Evolutionary conservation across 2,888 invertebrate genomes (phyloP).

Genomic region (Celastrina argiolus): DNA sequence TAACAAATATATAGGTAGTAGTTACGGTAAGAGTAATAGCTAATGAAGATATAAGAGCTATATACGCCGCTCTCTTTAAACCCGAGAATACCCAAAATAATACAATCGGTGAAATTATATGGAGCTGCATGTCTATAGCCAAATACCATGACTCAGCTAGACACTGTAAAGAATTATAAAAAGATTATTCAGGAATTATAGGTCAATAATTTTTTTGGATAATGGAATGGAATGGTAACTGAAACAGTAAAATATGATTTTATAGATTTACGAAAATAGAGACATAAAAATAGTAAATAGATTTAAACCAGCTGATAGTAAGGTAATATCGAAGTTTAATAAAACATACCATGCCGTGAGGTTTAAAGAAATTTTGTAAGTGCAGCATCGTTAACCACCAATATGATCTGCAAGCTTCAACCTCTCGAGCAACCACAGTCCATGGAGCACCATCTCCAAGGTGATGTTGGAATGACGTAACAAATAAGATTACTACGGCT

Average conservation of each 20-base stretch:
- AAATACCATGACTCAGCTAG: conserved; percentile 37
- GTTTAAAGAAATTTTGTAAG: conserved; percentile 51
- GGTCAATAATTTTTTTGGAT: no score
- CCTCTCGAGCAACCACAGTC: conserved; percentile 34
- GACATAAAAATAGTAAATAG: no score
- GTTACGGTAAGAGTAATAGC: conserved; percentile 35
- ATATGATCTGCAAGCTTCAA: conserved; percentile 45
- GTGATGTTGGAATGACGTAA: conserved; percentile 46
- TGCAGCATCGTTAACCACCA: conserved; percentile 62
- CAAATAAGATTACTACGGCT: conserved; percentile 47
- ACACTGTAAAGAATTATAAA: conserved; percentile 35
- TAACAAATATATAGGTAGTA: conserved; percentile 32
- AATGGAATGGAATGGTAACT: no score
- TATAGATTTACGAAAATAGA: no score
- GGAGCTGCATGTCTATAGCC: conserved; percentile 39
- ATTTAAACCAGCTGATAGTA: no score
- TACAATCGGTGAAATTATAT: conserved; percentile 38
- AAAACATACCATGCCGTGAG: conserved; percentile 38
- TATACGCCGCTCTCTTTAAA: conserved; percentile 31
- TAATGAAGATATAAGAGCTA: conserved; percentile 29
- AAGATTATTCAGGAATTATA: not conserved
- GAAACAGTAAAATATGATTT: no score
- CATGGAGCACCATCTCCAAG: conserved; percentile 50
- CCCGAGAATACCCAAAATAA: conserved; percentile 37
- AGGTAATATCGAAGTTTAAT: no score